phyloP scores from a whole-genome alignment of 2,888 invertebrate genomes.

The Thereva unica region DNA sequence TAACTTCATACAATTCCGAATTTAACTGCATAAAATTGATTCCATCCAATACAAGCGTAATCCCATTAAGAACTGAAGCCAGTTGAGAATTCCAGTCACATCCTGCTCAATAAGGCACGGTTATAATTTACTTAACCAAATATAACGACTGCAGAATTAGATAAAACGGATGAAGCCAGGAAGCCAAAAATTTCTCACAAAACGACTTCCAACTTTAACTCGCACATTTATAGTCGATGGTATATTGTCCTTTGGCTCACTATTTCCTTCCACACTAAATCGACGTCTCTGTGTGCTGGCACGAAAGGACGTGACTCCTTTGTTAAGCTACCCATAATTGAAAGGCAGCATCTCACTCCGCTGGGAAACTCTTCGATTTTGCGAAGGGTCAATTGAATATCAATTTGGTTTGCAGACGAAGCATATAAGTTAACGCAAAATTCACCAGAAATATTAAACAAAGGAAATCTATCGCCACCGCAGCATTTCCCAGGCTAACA shows the following conservation, averaged over 20 bases:
- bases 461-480: no score
- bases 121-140: conserved; percentile 34
- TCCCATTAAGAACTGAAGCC: conserved; percentile 24
- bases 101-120: conserved; percentile 17
- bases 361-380: conserved; percentile 6
- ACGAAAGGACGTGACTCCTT: conserved; percentile 27
- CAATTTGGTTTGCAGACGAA: conserved; percentile 19
- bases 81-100: conserved; percentile 33
- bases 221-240: neutral
- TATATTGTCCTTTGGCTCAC: conserved; percentile 16
- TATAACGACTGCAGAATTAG: conserved; percentile 17
- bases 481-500: no score
- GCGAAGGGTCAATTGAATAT: conserved; percentile 30
- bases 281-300: conserved; percentile 26
- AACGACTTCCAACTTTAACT: conserved; percentile 3
- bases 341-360: conserved; percentile 13
- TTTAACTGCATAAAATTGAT: no score
- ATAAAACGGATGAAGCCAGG: conserved; percentile 5
- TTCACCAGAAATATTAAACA: no score
- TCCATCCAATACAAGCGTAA: neutral
- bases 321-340: conserved; percentile 30
- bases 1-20: no score
- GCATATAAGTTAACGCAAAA: no score
- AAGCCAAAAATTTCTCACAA: conserved; percentile 2
- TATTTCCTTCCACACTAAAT: conserved; percentile 30